phyloP scores from a whole-genome alignment of 2,888 invertebrate species.

The Chymomyza procnemis region DNA sequence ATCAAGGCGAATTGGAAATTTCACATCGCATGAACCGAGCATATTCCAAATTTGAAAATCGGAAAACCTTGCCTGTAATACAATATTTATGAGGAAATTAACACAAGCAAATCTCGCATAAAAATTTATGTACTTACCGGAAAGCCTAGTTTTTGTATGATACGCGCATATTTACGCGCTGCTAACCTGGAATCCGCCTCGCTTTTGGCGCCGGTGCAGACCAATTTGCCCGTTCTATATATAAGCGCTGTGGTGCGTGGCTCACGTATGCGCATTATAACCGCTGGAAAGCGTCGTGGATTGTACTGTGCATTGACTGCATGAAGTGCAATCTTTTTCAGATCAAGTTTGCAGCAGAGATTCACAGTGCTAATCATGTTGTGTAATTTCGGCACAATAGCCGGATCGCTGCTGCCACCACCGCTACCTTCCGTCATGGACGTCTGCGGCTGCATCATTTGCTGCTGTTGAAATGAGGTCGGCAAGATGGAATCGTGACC shows the following conservation, averaged over 20 bases:
- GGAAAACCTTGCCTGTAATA: constrained; percentile 88
- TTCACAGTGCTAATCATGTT: constrained; percentile 99
- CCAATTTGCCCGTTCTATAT: constrained; percentile 91
- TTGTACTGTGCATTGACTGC: constrained; percentile 99
- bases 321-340: constrained; percentile 97
- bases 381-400: constrained; percentile 89
- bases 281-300: constrained; percentile 98
- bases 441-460: constrained; percentile 92
- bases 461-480: constrained; percentile 73
- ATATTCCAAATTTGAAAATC: constrained; percentile 91
- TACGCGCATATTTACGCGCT: constrained; percentile 89
- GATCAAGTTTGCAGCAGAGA: constrained; percentile 94
- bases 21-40: constrained; percentile 88
- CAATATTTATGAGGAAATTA: constrained; percentile 63
- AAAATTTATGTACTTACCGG: constrained; percentile 79
- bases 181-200: constrained; percentile 89
- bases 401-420: constrained; percentile 74
- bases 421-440: constrained; percentile 80
- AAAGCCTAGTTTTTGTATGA: constrained; percentile 90
- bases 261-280: constrained; percentile 96
- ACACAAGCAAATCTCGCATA: neutral
- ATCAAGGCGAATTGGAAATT: constrained; percentile 87
- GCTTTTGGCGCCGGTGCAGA: constrained; percentile 90
- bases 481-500: constrained; percentile 72
- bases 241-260: constrained; percentile 89